These are phyloP conservation scores for Drosophila mulleri DNA, from an alignment of 2,888 invertebrate genomes.

Conservation along the genomic window DNA sequence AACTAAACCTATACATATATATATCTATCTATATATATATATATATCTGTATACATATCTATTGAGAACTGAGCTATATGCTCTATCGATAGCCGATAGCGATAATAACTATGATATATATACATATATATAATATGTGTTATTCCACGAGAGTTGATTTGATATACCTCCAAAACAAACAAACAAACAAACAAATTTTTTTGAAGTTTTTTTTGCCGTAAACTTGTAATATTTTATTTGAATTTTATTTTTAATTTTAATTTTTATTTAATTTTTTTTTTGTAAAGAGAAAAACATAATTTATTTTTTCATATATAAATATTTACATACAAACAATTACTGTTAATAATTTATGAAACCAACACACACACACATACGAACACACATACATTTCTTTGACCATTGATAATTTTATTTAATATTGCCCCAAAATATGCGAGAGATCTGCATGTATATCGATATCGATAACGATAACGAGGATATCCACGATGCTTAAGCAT, in stretches of 20 bases:
- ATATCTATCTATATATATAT: not conserved
- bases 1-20: not conserved
- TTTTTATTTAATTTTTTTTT: slow-evolving; percentile 18
- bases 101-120: not conserved
- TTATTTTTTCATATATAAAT: slow-evolving; percentile 59
- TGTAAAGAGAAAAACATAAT: slow-evolving; percentile 60
- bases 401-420: slow-evolving; percentile 69
- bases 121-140: slow-evolving; percentile 11
- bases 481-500: not conserved
- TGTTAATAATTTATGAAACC: slow-evolving; percentile 75
- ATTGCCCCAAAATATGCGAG: slow-evolving; percentile 17
- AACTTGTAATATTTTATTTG: slow-evolving; percentile 13
- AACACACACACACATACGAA: slow-evolving; percentile 21
- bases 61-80: slow-evolving; percentile 13
- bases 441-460: slow-evolving; percentile 11
- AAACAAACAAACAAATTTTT: slow-evolving; percentile 8
- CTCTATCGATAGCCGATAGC: slow-evolving; percentile 25
- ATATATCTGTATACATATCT: not conserved
- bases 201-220: slow-evolving; percentile 7
- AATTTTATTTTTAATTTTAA: slow-evolving; percentile 17
- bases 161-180: slow-evolving; percentile 64
- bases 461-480: not conserved
- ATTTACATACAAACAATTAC: slow-evolving; percentile 58
- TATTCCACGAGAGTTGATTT: slow-evolving; percentile 39
- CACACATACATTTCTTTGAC: slow-evolving; percentile 51